Evolutionary conservation across 1,140 invertebrate species (phyloP).

Genomic region (Drosophila navojoa): DNA sequence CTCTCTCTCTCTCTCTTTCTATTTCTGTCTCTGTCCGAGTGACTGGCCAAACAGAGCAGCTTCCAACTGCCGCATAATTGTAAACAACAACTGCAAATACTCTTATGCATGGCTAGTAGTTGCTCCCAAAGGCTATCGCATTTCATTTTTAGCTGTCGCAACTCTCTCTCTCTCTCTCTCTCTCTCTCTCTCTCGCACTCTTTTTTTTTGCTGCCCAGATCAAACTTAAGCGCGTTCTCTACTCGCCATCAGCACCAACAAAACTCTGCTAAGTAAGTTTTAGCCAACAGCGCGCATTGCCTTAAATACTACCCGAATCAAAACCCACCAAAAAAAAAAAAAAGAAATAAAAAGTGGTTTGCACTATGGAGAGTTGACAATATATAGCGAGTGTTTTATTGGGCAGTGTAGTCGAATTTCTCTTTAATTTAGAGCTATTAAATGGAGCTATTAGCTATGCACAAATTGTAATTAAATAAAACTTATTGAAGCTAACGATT

Average conservation of each 20-base stretch:
- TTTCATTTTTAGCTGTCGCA: constrained; percentile 41
- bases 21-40: not conserved
- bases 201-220: constrained; percentile 9
- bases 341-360: too few relatives aligned
- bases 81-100: constrained; percentile 61
- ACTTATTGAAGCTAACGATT: too few relatives aligned
- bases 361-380: too few relatives aligned
- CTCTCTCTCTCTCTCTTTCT: not conserved
- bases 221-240: constrained; percentile 20
- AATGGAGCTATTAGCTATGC: too few relatives aligned
- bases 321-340: not conserved
- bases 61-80: constrained; percentile 68
- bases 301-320: constrained; percentile 10
- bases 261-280: constrained; percentile 31
- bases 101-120: constrained; percentile 45
- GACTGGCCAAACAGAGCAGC: constrained; percentile 50
- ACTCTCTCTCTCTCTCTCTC: not conserved
- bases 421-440: too few relatives aligned
- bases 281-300: constrained; percentile 8
- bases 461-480: too few relatives aligned
- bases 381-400: too few relatives aligned
- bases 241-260: not conserved
- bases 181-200: not conserved
- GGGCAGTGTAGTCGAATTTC: too few relatives aligned
- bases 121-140: constrained; percentile 20